Evolutionary conservation across 2,888 invertebrate genomes (phyloP), one percentile per base, ranked within the genome.

Genomic region (Drosophila rubida): DNA sequence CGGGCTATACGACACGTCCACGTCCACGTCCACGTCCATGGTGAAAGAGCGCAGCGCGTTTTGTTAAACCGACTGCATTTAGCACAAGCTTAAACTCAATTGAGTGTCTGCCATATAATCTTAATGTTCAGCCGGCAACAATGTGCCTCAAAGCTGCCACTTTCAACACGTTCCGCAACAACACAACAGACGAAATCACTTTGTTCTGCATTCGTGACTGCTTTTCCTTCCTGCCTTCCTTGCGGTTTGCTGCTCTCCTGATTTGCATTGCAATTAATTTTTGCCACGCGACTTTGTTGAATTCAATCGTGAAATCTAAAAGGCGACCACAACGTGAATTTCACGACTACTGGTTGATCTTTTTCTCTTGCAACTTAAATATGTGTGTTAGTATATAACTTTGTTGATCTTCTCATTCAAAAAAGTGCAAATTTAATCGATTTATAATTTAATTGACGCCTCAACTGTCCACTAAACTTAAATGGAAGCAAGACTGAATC

Each of bases 241-340:
- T 19, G 19, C 19, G 19, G 19, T 19, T 19, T 19, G 19, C 19
- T 19, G 50, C 60, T 37, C 73, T 59, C 58, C 45, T 63, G 81
- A 69, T 80, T 80, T 69, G 64, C 64, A 66, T 76, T 59, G 63
- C 70, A 82, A 82, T 82, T 87, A 82, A 87, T 74, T 81, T 69
- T 69, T 63, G 74, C 80, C 87, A 82, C 86, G 82, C 82, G 79
- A 83, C 69, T 41, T 64, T 35, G 51, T 65, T 71, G 72, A 60
- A 73, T 73, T 16, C 39, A 55, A 78, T 63, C 68, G 58, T 44
- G 50, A 69, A 59, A 46, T 16, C 41, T 39, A 39, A 63, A 60
- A 35, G 13, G 5, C n/a, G 13, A 23, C 3, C 27, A 23, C 6
- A 45, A 32, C 25, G 57, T 16, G 13, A 60, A 30, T 11, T 1